Evolutionary conservation across 2,113 vertebrate species (phyloP), one percentile per base, ranked within the genome.

Genomic region (Falco punctatus): DNA sequence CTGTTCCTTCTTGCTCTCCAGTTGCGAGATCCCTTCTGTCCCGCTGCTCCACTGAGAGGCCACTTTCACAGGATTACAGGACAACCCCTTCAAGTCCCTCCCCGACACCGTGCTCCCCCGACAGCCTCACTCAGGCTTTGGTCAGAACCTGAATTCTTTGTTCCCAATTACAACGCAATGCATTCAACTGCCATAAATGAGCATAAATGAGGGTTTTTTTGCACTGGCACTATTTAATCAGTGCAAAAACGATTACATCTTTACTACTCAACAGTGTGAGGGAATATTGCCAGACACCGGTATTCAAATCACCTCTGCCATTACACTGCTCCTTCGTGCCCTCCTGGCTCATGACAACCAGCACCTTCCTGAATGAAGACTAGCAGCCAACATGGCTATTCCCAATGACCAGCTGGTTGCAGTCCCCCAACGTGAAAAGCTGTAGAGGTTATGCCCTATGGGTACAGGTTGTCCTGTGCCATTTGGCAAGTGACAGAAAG

Each of bases 11-110:
- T 32, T 54, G 21, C 24, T 70, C 51, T 74, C 40, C 24, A 91
- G 28, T 5, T 48, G 44, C 58, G 27, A 33, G 55, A 48, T 54
- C 67, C 40, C 24, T 77, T 66, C 51, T 62, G 40, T 49, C 69
- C 38, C 35, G n/a, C 18, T 20, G 44, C 62, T 64, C 75, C 59
- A 44, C 1, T 3, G 6, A 5, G 4, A 72, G 19, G 30, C 72
- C 0, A 0, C 48, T 51, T 33, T 79, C 66, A 74, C 19, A 22
- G 0, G 2, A 83, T 17, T 24, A 59, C 65, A 51, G 0, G 0
- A 75, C 0, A 13, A n/a, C 15, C 14, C 28, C 85, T 42, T 3
- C 6, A 55, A 67, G 15, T 55, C 57, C 49, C 24, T 61, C 61
- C 20, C 57, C 15, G 19, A 51, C n/a, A 38, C 26, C n/a, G 28